Base-by-base conservation (phyloP, 2,113 vertebrate genomes). In the Brachirus orientalis region DNA sequence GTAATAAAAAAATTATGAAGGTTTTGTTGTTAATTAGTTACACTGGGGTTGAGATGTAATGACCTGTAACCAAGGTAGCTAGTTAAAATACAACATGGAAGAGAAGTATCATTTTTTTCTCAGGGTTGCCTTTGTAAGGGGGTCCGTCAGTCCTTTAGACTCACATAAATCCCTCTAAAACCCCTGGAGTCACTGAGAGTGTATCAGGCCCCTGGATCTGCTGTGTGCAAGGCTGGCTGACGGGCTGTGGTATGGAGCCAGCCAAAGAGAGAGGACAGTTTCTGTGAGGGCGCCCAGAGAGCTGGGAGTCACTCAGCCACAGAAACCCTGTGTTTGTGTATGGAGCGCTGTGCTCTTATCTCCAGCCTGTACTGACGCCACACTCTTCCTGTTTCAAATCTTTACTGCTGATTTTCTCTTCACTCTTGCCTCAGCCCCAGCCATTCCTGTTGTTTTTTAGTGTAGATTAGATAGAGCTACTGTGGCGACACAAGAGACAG, bases 351-450 rank as follows among this genome's bases (percentile, higher is more conserved):
- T 69, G 61, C 92, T 92, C 94, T 96, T 97, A 96, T 96, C 95
- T 95, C 93, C 93, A 90, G 92, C 91, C 89, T 90, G 89, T 91
- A 90, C 96, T 93, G 96, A 95, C 95, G 96, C 96, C 95, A 93
- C 88, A 89, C 93, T 95, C 94, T 98, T 98, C 97, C 97, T 97
- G 96, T 98, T 97, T 95, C 94, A 96, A 95, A 95, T 96, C 94
- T 94, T 93, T 86, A 94, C 94, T 95, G 94, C 93, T 92, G 92
- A 93, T 95, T 96, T 95, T 94, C 93, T 94, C 91, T 88, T 83
- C 75, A 85, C 85, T 93, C 91, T 87, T 88, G 67, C 92, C 91
- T 92, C 84, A 78, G 87, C 80, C 51, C 69, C 91, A 87, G 89
- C 92, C 91, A 72, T 75, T 84, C 81, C 80, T 91, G 82, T 85